Conservation (phyloP, 37 sponge, comb jelly and placozoan genomes). For the Oopsacas minuta region DNA sequence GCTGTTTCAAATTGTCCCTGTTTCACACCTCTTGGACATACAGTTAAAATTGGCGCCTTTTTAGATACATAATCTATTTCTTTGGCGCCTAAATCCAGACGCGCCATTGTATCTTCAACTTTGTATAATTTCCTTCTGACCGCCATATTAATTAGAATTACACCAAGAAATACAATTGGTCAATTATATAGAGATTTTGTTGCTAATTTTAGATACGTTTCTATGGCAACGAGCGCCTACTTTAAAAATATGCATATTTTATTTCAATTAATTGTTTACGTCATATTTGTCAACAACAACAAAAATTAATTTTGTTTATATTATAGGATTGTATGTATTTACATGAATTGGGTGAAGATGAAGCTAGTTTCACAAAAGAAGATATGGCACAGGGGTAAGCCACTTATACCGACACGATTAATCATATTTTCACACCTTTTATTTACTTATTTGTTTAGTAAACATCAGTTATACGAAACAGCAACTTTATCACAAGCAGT, state of each 20-base stretch:
- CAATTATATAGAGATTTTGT: no score
- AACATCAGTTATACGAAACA: slow-evolving; percentile 52
- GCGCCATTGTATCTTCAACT: not conserved
- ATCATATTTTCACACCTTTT: no score
- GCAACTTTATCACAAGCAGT: slow-evolving; percentile 26
- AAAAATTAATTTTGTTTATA: no score
- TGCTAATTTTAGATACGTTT: no score
- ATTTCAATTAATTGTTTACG: no score
- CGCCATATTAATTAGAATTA: not conserved
- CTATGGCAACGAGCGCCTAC: no score
- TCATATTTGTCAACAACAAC: no score
- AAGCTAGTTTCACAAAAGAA: slow-evolving; percentile 89
- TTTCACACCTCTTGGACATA: not conserved
- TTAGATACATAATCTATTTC: not conserved
- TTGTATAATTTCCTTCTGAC: not conserved
- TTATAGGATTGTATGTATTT: slow-evolving; percentile 91
- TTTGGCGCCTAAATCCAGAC: not conserved
- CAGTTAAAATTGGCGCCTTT: not conserved
- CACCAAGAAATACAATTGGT: no score
- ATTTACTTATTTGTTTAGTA: slow-evolving; percentile 27
- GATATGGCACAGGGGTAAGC: slow-evolving; percentile 80
- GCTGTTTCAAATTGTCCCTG: not conserved
- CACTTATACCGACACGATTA: no score
- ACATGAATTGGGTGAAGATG: slow-evolving; percentile 79
- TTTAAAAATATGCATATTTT: no score